These are phyloP conservation scores for Urosaurus nigricauda DNA, from an alignment of 2,797 vertebrate species.

Conservation along the genomic window DNA sequence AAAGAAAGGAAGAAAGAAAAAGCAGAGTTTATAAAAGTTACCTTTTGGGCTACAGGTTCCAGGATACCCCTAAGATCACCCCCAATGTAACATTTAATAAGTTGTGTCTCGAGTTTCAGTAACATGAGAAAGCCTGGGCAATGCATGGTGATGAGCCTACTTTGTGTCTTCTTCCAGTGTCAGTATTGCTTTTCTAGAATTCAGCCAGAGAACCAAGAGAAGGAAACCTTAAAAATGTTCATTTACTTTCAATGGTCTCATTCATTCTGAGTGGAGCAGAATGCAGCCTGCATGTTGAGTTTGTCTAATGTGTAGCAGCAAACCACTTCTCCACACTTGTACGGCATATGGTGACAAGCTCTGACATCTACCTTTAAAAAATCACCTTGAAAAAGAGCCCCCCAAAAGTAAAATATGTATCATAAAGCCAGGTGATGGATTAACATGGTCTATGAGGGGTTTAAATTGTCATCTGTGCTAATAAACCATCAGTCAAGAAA, in stretches of 20 bases:
- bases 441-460: slow-evolving; percentile 75
- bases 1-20: no score
- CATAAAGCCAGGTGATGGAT: slow-evolving; percentile 80
- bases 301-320: slow-evolving; percentile 51
- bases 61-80: neutral
- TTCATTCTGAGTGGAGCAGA: slow-evolving; percentile 6
- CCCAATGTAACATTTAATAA: neutral
- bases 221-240: no score
- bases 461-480: slow-evolving; percentile 80
- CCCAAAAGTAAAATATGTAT: slow-evolving; percentile 68
- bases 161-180: neutral
- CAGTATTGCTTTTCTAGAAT: neutral
- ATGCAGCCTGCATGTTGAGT: neutral
- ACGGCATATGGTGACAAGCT: slow-evolving; percentile 49
- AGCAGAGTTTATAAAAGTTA: neutral
- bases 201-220: neutral
- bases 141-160: neutral
- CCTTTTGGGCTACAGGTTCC: neutral
- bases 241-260: neutral
- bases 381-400: slow-evolving; percentile 71
- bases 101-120: neutral
- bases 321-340: slow-evolving; percentile 56
- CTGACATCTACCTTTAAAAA: slow-evolving; percentile 62
- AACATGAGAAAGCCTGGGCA: neutral
- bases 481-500: slow-evolving; percentile 78